phyloP scores from a whole-genome alignment of 2,797 vertebrate genomes.

The Saxicola maurus region DNA sequence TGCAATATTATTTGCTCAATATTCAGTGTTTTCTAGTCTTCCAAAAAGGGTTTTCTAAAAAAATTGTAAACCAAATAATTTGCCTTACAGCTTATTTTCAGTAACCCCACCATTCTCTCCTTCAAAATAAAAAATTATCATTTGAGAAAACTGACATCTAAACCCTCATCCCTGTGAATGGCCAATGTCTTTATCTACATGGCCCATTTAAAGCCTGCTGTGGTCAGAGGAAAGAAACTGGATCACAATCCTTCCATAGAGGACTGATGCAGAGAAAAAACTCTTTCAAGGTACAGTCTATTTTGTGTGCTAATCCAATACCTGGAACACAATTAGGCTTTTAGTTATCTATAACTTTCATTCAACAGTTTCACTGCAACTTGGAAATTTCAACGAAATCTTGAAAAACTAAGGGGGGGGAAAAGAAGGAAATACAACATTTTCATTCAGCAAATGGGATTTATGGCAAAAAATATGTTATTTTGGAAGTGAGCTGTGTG shows the following conservation, averaged over 20 bases:
- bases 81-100: background rate
- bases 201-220: background rate
- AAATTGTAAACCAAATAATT: background rate
- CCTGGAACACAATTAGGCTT: background rate
- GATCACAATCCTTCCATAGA: background rate
- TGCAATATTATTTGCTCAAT: background rate
- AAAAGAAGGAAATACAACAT: fast-evolving
- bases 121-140: background rate
- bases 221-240: background rate
- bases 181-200: background rate
- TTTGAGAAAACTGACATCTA: background rate
- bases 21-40: background rate
- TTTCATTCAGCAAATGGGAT: background rate
- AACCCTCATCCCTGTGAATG: background rate
- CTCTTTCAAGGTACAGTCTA: background rate
- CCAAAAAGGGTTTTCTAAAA: background rate
- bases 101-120: background rate
- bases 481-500: background rate
- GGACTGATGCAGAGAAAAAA: background rate
- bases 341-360: background rate
- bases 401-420: background rate
- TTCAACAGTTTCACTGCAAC: background rate
- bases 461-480: background rate
- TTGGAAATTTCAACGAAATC: background rate
- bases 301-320: background rate